phyloP scores from a whole-genome alignment of 2,113 vertebrate genomes.

The Mus musculus region GRCm39 chr9:29561501-29562000 shows the following conservation, averaged over 20 bases:
- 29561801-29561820: background rate
- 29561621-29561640: background rate
- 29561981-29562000: rapidly evolving
- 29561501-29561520: background rate
- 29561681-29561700: background rate
- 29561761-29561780: background rate
- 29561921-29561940: background rate
- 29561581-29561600: background rate
- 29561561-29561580: too few species aligned
- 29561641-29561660: rapidly evolving
- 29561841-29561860: background rate
- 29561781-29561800: background rate
- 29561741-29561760: rapidly evolving
- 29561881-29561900: background rate
- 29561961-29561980: background rate
- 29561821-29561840: background rate
- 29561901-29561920: background rate
- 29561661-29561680: rapidly evolving
- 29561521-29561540: background rate
- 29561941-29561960: background rate
- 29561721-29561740: too few species aligned
- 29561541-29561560: rapidly evolving
- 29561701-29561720: rapidly evolving
- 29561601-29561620: rapidly evolving
- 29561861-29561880: background rate